phyloP scores from a whole-genome alignment of 2,113 vertebrate species.

The Heptranchias perlo region DNA sequence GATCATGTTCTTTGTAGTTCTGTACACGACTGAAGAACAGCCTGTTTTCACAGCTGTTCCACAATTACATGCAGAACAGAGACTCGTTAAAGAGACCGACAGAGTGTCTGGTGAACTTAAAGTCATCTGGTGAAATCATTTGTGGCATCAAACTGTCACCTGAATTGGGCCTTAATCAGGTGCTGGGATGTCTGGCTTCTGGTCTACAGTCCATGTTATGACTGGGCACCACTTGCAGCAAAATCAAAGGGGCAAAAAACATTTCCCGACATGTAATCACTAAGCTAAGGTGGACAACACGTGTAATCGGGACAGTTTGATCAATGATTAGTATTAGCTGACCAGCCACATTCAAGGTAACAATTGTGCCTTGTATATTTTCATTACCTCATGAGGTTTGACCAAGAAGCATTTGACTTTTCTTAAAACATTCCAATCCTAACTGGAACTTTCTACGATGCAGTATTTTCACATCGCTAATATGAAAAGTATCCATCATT shows the following conservation, averaged over 20 bases:
- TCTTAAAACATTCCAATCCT: not conserved
- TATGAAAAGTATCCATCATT: not conserved
- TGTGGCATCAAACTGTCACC: not conserved
- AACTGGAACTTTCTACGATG: not conserved
- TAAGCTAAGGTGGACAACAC: not conserved
- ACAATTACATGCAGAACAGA: not conserved
- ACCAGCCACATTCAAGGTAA: not conserved
- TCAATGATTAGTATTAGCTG: not conserved
- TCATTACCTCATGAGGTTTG: not conserved
- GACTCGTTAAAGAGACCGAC: not conserved
- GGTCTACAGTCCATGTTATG: not conserved
- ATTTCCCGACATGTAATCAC: not conserved
- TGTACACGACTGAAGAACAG: not conserved
- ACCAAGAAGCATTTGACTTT: not conserved
- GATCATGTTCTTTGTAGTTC: not conserved
- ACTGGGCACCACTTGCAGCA: not conserved
- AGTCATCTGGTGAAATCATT: not conserved
- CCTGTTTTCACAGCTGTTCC: constrained; percentile 6
- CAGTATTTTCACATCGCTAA: not conserved
- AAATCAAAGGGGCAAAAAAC: not conserved
- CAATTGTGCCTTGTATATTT: not conserved
- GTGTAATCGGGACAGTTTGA: not conserved
- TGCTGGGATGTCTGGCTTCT: not conserved
- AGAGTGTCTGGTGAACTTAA: not conserved
- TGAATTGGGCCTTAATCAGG: not conserved